Evolutionary conservation across 2,797 vertebrate genomes (phyloP), one percentile per base, ranked within the genome.

Genomic region (Heliangelus exortis): DNA sequence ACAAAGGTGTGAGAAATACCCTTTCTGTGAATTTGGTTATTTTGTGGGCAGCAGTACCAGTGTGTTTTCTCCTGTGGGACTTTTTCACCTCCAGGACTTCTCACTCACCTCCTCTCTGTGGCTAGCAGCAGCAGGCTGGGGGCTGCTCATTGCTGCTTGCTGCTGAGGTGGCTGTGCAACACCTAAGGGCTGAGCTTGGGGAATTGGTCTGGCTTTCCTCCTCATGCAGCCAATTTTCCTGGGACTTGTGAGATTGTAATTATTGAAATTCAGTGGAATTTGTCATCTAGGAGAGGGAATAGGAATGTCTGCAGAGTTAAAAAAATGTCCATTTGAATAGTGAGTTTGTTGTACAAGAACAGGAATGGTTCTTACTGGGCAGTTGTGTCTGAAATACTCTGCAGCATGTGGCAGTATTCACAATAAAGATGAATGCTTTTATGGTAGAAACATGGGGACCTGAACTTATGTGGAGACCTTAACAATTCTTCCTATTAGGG

Each of bases 121-220:
- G 0, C 22, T 45, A 51, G 25, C 71, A 73, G 21, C 2, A 17
- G 21, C 2, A 29, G 22, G 22, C 22, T 11, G 41, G 48, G 43
- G 47, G 54, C 53, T 65, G 15, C 1, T 2, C 17, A 22, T 13
- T 29, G 34, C 72, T 62, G 29, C 36, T 83, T 1, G 7, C 54
- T 1, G 0, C 39, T 25, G 5, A 3, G 28, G 33, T 33, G 63
- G 45, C 54, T 2, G 0, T 61, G 65, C 25, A 61, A 31, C 15
- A 21, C 33, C 23, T 0, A 0, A 12, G 34, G 26, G 11, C 84
- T 79, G 43, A 57, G 41, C 43, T 36, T 2, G 3, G 12, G 39
- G 10, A 29, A 14, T 55, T 2, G 10, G 26, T 69, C 31, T 80
- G 90, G 11, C 41, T 63, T 74, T 74, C 45, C 17, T 71, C 23